Evolutionary conservation across 2,113 vertebrate species (phyloP).

Genomic region (Pao palembangensis): DNA sequence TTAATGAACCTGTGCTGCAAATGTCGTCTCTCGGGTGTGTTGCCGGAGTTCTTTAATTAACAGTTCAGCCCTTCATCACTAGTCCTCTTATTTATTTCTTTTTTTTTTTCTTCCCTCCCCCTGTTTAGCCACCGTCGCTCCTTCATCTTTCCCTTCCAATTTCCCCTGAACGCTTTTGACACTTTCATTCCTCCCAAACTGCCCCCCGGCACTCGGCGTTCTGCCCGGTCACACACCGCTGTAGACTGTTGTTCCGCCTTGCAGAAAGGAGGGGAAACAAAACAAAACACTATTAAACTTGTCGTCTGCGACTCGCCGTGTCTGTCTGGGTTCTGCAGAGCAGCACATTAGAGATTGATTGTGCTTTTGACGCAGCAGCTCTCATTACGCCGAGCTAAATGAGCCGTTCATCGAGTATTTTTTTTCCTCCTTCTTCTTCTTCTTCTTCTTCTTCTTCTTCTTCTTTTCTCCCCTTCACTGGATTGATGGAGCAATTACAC

Average conservation of each 20-base stretch:
- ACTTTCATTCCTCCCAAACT: conserved; percentile 26
- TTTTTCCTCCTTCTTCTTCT: conserved; percentile 22
- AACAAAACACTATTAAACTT: conserved; percentile 52
- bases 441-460: not conserved
- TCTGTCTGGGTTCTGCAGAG: conserved; percentile 49
- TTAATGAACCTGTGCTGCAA: not conserved
- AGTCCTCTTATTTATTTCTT: conserved; percentile 4
- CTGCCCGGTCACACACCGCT: conserved; percentile 42
- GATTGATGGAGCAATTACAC: conserved; percentile 56
- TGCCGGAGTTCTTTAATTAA: conserved; percentile 27
- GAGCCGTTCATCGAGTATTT: conserved; percentile 20
- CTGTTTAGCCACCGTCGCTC: not conserved
- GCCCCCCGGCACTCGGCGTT: conserved; percentile 14
- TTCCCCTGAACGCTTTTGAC: conserved; percentile 37
- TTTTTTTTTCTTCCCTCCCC: conserved; percentile 5
- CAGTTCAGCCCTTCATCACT: conserved; percentile 16
- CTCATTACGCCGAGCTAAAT: conserved; percentile 56
- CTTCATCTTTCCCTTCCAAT: conserved; percentile 34
- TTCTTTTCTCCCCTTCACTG: not conserved
- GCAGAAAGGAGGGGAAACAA: not conserved
- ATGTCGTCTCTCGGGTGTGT: not conserved
- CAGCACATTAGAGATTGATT: conserved; percentile 60
- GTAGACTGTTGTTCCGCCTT: conserved; percentile 26
- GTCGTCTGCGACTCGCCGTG: conserved; percentile 47
- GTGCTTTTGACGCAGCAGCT: conserved; percentile 36